phyloP scores from a whole-genome alignment of 2,113 vertebrate genomes.

The Aphyosemion australe region DNA sequence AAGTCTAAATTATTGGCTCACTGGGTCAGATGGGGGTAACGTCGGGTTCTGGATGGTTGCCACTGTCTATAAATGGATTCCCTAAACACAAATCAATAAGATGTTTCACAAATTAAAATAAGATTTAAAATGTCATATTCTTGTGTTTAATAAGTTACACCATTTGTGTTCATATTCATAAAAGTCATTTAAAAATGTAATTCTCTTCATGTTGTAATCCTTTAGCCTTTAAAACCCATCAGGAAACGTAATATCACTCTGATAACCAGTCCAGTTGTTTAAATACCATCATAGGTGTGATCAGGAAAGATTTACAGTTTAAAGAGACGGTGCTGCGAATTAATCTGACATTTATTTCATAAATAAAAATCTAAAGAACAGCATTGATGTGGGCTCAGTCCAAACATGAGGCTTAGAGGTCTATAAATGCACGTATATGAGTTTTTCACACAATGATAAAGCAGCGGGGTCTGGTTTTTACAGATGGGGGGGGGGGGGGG shows the following conservation, averaged over 20 bases:
- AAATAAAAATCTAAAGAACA: constrained; percentile 47
- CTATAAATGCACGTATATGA: constrained; percentile 21
- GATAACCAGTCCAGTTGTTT: constrained; percentile 51
- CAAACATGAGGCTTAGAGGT: constrained; percentile 42
- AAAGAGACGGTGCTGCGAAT: constrained; percentile 57
- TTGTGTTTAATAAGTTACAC: constrained; percentile 18
- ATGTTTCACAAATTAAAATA: constrained; percentile 1
- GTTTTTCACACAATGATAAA: constrained; percentile 43
- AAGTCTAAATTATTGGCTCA: background rate
- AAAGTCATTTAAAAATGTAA: constrained; percentile 49
- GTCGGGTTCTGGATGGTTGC: background rate
- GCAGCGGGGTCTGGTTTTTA: constrained; percentile 36
- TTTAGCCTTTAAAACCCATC: constrained; percentile 61
- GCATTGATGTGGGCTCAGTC: constrained; percentile 60
- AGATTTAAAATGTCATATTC: constrained; percentile 16
- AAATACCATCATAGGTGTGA: constrained; percentile 71
- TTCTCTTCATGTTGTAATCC: constrained; percentile 50
- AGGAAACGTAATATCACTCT: constrained; percentile 60
- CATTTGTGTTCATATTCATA: constrained; percentile 45
- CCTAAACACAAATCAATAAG: background rate
- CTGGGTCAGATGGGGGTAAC: background rate
- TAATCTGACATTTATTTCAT: constrained; percentile 70
- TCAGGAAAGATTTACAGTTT: constrained; percentile 62
- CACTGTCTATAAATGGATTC: background rate
- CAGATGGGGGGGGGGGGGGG: constrained; percentile 9